Base-by-base conservation (phyloP, 2,113 vertebrate genomes). In the Grammomys dolichurus region DNA sequence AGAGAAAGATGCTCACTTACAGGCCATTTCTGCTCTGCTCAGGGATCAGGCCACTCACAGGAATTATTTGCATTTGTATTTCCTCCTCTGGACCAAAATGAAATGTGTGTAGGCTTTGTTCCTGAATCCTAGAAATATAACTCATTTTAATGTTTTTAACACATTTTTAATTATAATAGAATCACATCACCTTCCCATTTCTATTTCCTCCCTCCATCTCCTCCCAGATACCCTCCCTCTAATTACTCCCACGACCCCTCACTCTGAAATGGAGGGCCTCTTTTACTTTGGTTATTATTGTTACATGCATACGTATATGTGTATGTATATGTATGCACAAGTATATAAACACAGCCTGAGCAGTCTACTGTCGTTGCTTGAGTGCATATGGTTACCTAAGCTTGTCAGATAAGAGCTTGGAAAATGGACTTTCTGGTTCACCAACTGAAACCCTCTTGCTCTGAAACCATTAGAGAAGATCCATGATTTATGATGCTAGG, bases 21-120 rank as follows among this genome's bases (percentile, higher is more conserved):
- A 86, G 16, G n/a, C 2, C 1, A 43, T 31, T 12, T 67, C 69
- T 76, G 3, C n/a, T 70, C 56, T 69, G 28, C 69, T 33, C 40
- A 60, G 77, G 63, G 40, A 75, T 58, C 10, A 40, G 13, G 11
- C 67, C 40, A 43, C 51, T 91, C 69, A 24, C 60, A 84, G 48
- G 20, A 96, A 63, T 84, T 91, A 58, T 51, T 94, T 92, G 40
- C 33, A 87, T n/a, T 46, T 56, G 0, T 69, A 82, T 60, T 91
- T 91, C 26, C 33, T 81, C 3, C 69, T 82, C 43, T 8, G 1
- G 12, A 28, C 8, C 12, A 84, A 60, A 28, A 75, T n/a, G 69
- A 73, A 63, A 91, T 82, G 56, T 9, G 16, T 76, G 11, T 36
- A 76, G 76, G 81, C 75, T 13, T 19, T 85, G 26, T 26, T 89